A percentile compares a stretch with the other conserved stretches of the same genome.
Conservation (phyloP, 2,888 invertebrate species). For the Dinocampus coccinellae region DNA sequence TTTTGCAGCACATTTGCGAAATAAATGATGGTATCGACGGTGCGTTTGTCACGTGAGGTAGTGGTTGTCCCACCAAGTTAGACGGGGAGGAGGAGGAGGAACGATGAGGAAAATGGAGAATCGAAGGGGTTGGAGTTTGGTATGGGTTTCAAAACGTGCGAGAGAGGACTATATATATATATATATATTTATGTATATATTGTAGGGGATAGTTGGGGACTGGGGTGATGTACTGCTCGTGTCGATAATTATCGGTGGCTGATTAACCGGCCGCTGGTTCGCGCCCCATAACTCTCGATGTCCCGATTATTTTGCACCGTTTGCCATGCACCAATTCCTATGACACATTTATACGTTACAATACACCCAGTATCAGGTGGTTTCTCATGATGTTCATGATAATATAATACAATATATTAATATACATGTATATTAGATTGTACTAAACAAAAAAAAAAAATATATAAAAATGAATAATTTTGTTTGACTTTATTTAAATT, state of each 20-base stretch:
- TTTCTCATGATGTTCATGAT: constrained; percentile 1
- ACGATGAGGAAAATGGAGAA: constrained; percentile 10
- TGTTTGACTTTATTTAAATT: background rate
- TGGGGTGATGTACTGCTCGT: constrained; percentile 67
- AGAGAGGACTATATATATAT: background rate
- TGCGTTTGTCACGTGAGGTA: constrained; percentile 66
- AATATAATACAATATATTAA: constrained; percentile 10
- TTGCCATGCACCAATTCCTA: constrained; percentile 66
- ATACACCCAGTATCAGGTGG: constrained; percentile 2
- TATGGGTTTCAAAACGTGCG: constrained; percentile 3
- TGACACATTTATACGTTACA: constrained; percentile 50
- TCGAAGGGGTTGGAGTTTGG: constrained; percentile 31
- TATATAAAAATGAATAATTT: background rate
- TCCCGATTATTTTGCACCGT: constrained; percentile 69
- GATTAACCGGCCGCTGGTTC: constrained; percentile 69
- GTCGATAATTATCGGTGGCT: constrained; percentile 70
- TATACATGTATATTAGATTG: background rate
- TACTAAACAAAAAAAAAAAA: background rate
- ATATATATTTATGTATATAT: background rate
- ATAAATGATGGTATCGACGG: constrained; percentile 70
- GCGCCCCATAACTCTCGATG: constrained; percentile 69
- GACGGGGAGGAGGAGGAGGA: background rate
- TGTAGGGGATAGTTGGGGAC: constrained; percentile 38
- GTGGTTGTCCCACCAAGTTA: constrained; percentile 37
- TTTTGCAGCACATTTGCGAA: constrained; percentile 69